Conservation (phyloP, 2,888 invertebrate genomes). For the Torymus auratus region DNA sequence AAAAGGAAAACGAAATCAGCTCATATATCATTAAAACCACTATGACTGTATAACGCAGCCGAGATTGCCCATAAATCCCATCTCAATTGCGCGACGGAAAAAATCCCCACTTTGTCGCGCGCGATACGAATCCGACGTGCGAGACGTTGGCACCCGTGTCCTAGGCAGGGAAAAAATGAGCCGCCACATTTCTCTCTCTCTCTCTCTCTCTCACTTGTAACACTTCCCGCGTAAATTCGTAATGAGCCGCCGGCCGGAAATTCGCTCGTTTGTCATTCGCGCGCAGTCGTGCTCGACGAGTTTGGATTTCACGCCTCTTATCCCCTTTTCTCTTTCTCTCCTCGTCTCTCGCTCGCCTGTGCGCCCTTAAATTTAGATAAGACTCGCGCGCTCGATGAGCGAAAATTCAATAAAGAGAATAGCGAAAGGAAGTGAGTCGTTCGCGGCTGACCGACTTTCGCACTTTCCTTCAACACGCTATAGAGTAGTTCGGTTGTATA, state of each 20-base stretch:
- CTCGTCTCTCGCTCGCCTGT: too few species aligned
- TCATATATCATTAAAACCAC: too few species aligned
- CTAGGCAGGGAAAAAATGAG: conserved; percentile 1
- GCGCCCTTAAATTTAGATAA: conserved; percentile 36
- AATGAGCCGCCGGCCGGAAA: conserved; percentile 20
- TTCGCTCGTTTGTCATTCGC: conserved; percentile 31
- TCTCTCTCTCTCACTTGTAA: not conserved
- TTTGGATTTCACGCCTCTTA: not conserved
- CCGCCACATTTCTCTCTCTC: not conserved
- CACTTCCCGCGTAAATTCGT: conserved; percentile 35
- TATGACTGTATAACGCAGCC: not conserved
- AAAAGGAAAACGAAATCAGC: too few species aligned
- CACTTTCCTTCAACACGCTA: not conserved
- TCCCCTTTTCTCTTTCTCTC: not conserved
- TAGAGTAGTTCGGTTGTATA: too few species aligned
- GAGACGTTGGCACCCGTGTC: not conserved
- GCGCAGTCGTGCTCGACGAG: not conserved
- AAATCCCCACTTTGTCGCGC: conserved; percentile 12
- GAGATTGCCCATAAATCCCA: conserved; percentile 28
- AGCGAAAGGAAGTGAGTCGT: not conserved
- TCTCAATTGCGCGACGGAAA: not conserved
- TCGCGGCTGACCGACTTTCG: conserved; percentile 45
- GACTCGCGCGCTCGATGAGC: not conserved
- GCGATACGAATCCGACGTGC: conserved; percentile 33
- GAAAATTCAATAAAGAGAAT: conserved; percentile 25